Conservation (phyloP, 2,113 vertebrate genomes). For the Laticauda colubrina region DNA sequence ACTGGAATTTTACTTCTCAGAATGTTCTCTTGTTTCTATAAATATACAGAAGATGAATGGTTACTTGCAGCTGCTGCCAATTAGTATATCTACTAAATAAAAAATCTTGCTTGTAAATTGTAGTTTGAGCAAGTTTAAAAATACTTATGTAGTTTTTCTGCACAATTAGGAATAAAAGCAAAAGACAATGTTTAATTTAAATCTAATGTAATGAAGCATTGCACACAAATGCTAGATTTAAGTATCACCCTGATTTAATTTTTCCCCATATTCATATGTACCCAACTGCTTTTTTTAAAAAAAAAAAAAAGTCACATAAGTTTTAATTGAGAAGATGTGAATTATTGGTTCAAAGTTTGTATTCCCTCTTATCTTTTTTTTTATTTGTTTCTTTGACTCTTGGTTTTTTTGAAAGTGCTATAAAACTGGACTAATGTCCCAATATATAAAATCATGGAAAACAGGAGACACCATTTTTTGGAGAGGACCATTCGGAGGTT, state of each 20-base stretch:
- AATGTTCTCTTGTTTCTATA: slow-evolving; percentile 43
- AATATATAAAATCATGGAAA: slow-evolving; percentile 72
- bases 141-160: not conserved
- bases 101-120: not conserved
- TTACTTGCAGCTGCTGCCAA: slow-evolving; percentile 23
- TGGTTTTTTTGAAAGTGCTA: slow-evolving; percentile 70
- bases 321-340: slow-evolving; percentile 53
- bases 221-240: not conserved
- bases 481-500: slow-evolving; percentile 78
- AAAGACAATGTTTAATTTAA: not conserved
- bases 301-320: not conserved
- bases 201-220: not conserved
- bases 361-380: slow-evolving; percentile 46
- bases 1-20: slow-evolving; percentile 39
- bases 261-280: slow-evolving; percentile 54
- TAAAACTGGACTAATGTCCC: slow-evolving; percentile 75
- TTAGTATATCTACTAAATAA: slow-evolving; percentile 22
- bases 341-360: slow-evolving; percentile 52
- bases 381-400: slow-evolving; percentile 46
- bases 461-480: slow-evolving; percentile 67
- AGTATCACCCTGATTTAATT: slow-evolving; percentile 51
- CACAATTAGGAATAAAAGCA: not conserved
- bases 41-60: not conserved
- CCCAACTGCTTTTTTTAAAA: slow-evolving; percentile 43
- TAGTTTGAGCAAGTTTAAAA: not conserved